A percentile compares a stretch with the other conserved stretches of the same genome.
phyloP scores from a whole-genome alignment of 1,140 invertebrate species.

The Anadara kagoshimensis region DNA sequence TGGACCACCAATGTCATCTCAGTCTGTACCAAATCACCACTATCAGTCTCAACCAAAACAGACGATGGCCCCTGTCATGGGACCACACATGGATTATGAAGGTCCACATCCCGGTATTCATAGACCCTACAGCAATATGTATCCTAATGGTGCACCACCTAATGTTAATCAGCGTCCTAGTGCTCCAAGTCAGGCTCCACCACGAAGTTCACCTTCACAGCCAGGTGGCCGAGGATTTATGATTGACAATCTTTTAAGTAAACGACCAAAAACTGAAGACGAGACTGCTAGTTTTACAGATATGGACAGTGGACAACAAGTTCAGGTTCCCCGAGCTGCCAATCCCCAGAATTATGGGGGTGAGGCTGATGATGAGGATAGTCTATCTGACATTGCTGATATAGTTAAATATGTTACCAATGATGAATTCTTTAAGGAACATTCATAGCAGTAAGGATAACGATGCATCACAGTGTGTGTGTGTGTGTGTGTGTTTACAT shows the following conservation, averaged over 20 bases:
- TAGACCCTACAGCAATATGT: too few relatives aligned
- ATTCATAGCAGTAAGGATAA: neutral
- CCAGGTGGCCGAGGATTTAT: conserved; percentile 50
- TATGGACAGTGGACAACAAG: neutral
- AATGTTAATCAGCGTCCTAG: too few relatives aligned
- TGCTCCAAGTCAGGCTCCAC: too few relatives aligned
- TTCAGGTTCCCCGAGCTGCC: neutral
- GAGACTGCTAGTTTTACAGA: conserved; percentile 2
- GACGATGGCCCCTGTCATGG: too few relatives aligned
- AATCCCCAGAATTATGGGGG: neutral
- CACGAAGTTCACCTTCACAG: too few relatives aligned
- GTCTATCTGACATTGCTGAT: conserved; percentile 39
- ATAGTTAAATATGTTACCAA: conserved; percentile 42
- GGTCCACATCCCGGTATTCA: too few relatives aligned
- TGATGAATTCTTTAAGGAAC: conserved; percentile 1
- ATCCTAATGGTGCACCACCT: too few relatives aligned
- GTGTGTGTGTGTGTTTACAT: too few relatives aligned
- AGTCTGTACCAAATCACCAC: too few relatives aligned
- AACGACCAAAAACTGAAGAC: conserved; percentile 10
- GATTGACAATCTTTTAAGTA: conserved; percentile 54
- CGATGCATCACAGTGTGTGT: too few relatives aligned
- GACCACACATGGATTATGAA: too few relatives aligned
- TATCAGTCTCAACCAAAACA: too few relatives aligned
- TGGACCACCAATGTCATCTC: conserved; percentile 1
- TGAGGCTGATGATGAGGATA: conserved; percentile 34